phyloP scores from a whole-genome alignment of 1,140 invertebrate species.

The Lordiphosa mommai region DNA sequence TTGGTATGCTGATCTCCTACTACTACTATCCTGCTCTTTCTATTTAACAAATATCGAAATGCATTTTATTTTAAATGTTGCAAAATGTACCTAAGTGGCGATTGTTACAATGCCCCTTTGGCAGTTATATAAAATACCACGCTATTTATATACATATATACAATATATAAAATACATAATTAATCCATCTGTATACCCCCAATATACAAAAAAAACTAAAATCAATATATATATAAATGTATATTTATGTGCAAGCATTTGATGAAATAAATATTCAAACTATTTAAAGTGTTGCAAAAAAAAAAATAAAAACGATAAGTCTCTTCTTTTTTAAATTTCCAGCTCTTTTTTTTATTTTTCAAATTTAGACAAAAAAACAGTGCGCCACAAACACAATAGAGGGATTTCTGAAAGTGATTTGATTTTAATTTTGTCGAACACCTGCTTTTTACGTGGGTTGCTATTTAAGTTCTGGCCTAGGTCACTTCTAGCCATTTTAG shows the following conservation, averaged over 20 bases:
- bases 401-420: no score
- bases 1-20: constrained; percentile 66
- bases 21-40: constrained; percentile 10
- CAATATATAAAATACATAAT: no score
- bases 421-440: no score
- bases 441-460: no score
- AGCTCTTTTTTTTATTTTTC: not conserved
- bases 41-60: constrained; percentile 52
- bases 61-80: constrained; percentile 68
- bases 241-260: constrained; percentile 63
- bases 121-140: constrained; percentile 32
- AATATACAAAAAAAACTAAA: constrained; percentile 31
- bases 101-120: constrained; percentile 55
- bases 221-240: constrained; percentile 53
- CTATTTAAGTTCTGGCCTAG: no score
- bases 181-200: constrained; percentile 43
- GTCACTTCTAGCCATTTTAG: no score
- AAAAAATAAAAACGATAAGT: constrained; percentile 8
- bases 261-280: constrained; percentile 66
- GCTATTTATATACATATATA: constrained; percentile 55
- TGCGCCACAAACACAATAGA: not conserved
- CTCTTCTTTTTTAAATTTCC: not conserved
- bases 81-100: constrained; percentile 65
- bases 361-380: not conserved
- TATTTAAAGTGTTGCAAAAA: constrained; percentile 51